These are phyloP conservation scores for Brachynemurus nebulosus DNA, from an alignment of 2,888 invertebrate species.

Conservation along the genomic window DNA sequence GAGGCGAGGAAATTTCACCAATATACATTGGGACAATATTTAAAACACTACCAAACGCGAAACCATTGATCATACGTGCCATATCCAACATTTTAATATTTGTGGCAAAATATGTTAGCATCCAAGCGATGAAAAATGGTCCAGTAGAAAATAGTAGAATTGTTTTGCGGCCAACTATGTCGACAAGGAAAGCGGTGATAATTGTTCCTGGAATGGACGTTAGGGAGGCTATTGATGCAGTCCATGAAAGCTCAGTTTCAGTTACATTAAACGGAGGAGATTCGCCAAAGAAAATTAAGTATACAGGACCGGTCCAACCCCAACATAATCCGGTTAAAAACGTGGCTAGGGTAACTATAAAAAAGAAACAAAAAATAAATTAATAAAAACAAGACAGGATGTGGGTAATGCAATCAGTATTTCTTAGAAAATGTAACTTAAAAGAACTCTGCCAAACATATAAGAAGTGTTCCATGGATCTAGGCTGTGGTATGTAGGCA, in stretches of 20 bases:
- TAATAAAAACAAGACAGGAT: no score
- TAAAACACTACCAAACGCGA: conserved; percentile 28
- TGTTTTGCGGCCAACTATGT: conserved; percentile 42
- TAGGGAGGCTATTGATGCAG: neutral
- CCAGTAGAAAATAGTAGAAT: conserved; percentile 40
- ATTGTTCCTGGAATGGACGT: conserved; percentile 3
- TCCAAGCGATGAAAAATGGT: conserved; percentile 42
- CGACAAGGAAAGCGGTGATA: conserved; percentile 42
- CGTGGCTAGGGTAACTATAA: neutral
- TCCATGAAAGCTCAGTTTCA: neutral
- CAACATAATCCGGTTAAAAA: neutral
- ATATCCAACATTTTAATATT: conserved; percentile 40
- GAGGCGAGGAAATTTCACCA: conserved; percentile 35
- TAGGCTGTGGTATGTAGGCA: no score
- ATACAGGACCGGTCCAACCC: conserved; percentile 1
- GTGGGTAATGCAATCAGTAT: no score
- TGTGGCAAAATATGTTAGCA: conserved; percentile 39
- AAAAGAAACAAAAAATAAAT: no score
- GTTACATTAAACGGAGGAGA: neutral
- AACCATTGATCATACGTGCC: conserved; percentile 35
- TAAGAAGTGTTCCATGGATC: no score
- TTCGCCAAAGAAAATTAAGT: neutral
- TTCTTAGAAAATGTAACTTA: no score
- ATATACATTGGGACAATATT: conserved; percentile 34
- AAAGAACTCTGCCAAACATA: no score